Percentiles rank a stretch among this genome's conserved stretches.
Evolutionary conservation across 2,113 vertebrate genomes (phyloP).

Genomic region (Loxodonta africana): DNA sequence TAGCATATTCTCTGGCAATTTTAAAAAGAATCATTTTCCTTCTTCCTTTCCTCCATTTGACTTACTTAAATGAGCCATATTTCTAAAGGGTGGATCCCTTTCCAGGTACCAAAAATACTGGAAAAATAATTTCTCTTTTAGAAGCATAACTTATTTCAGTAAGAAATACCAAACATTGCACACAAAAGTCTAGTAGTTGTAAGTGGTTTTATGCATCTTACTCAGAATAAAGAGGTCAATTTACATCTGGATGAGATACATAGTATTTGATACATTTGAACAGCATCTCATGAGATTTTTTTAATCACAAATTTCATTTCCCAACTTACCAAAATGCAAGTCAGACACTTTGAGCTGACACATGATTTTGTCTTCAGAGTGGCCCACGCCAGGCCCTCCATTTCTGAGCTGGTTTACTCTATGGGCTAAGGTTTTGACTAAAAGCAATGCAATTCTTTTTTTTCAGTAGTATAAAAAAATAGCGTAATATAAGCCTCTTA

Average conservation of each 20-base stretch:
- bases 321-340: neutral
- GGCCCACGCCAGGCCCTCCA: neutral
- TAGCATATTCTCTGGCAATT: neutral
- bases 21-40: constrained; percentile 18
- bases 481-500: neutral
- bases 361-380: neutral
- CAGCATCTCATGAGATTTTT: neutral
- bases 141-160: neutral
- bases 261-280: neutral
- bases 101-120: neutral
- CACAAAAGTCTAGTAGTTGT: neutral
- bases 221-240: neutral
- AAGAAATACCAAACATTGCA: neutral
- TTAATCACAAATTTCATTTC: neutral
- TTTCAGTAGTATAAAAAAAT: neutral
- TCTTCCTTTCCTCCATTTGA: neutral
- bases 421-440: neutral
- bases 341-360: neutral
- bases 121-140: neutral
- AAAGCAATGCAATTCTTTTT: neutral
- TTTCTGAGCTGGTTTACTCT: neutral
- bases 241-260: neutral
- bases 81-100: neutral
- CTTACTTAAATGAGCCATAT: neutral
- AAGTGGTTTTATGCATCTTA: neutral